These are phyloP conservation scores for Leptobrachium leishanense DNA, from an alignment of 2,113 vertebrate genomes.

Conservation along the genomic window DNA sequence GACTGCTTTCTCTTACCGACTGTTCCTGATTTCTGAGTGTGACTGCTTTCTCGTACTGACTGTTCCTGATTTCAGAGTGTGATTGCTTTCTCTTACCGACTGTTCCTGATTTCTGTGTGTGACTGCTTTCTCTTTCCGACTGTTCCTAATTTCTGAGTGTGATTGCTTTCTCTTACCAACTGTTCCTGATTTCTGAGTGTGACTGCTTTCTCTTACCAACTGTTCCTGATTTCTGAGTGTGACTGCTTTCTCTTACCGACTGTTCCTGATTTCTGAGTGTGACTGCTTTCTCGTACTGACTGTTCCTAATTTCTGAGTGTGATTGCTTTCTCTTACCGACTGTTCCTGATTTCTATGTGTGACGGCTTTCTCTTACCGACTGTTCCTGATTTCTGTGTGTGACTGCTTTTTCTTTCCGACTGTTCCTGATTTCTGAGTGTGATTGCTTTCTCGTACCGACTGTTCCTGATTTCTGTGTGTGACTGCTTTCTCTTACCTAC, in stretches of 20 bases:
- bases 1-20: too few species aligned
- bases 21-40: not conserved
- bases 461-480: not conserved
- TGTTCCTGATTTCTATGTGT: too few species aligned
- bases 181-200: not conserved
- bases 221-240: not conserved
- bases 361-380: too few species aligned
- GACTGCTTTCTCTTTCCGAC: not conserved
- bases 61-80: not conserved
- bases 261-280: too few species aligned
- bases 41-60: not conserved
- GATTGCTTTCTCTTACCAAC: too few species aligned
- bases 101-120: too few species aligned
- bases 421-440: not conserved
- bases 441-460: not conserved
- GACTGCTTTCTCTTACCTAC: too few species aligned
- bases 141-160: too few species aligned
- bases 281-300: not conserved
- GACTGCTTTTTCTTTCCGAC: not conserved
- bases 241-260: not conserved
- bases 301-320: too few species aligned
- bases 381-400: too few species aligned
- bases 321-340: too few species aligned
- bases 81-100: not conserved
- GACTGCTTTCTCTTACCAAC: not conserved